These are phyloP conservation scores for Tolmerus cingulatus DNA, from an alignment of 2,888 invertebrate genomes.

Conservation along the genomic window DNA sequence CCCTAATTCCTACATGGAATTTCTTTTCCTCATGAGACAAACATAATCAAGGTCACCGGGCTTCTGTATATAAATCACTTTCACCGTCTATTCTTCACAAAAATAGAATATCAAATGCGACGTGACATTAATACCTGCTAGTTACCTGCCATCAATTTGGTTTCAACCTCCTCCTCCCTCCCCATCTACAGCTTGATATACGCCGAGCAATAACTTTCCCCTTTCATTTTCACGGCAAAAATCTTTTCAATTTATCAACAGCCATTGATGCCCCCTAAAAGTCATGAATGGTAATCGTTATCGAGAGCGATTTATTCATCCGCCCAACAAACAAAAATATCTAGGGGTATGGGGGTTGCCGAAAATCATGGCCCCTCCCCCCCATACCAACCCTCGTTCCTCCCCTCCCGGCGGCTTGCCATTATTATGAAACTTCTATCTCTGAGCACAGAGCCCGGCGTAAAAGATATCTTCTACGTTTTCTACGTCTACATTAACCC, in stretches of 20 bases:
- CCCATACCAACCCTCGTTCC: too few species aligned
- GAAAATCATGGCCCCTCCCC: background rate
- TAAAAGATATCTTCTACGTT: background rate
- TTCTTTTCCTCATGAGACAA: background rate
- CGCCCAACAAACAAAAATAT: constrained; percentile 22
- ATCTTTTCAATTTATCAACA: constrained; percentile 46
- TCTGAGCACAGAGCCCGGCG: background rate
- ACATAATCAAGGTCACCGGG: background rate
- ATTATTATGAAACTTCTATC: constrained; percentile 14
- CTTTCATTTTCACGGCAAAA: constrained; percentile 34
- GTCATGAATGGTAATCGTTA: constrained; percentile 47
- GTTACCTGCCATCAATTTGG: constrained; percentile 8
- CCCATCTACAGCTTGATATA: background rate
- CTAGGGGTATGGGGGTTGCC: background rate
- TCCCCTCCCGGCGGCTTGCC: background rate
- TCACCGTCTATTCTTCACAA: background rate
- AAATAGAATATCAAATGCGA: background rate
- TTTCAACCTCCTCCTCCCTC: background rate
- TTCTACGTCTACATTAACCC: background rate
- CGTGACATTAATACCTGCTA: constrained; percentile 5
- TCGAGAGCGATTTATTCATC: constrained; percentile 43
- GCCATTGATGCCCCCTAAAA: constrained; percentile 43
- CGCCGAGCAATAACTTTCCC: constrained; percentile 33
- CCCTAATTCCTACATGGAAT: background rate
- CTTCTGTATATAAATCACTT: background rate